Evolutionary conservation across 1,140 invertebrate genomes (phyloP), one percentile per base, ranked within the genome.

Genomic region (Trachymyrmex septentrionalis): DNA sequence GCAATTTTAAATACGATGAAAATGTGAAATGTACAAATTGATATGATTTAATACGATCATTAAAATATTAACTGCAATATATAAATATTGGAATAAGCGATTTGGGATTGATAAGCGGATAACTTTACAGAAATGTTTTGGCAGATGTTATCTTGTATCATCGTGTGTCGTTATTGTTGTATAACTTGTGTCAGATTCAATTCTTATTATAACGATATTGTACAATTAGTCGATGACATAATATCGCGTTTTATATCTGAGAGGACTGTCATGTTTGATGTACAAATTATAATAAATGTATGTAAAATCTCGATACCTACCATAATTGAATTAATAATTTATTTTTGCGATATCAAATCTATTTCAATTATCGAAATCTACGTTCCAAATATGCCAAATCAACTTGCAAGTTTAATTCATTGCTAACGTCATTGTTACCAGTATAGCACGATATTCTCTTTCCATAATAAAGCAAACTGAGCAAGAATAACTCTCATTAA

Each of bases 11-110:
- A 81, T 78, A 27, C 19, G 24, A 64, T 57, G 69, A 21, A 19
- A 50, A 57, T 9, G 44, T 71, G 64, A 71, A 81, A 81, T 10
- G n/a, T 38, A 73, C 19, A 64, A 64, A 84, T 75, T 75, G 73
- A 82, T 73, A 44, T 9, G 16, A 80, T 80, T 71, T 9, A 34
- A 53, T 57, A 30, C 64, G 30, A 81, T 81, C 48, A 55, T 71
- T 81, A 69, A 69, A 81, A 81, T 69, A 14, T 69, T 69, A 55
- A 71, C n/a, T 30, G 30, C 30, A 27, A 27, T 27, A 30, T 30
- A 30, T 34, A 6, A 30, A 34, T 7, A 78, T 66, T 12, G 21
- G 12, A 38, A 69, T 71, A 48, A 34, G 6, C 48, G 4, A 4
- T 9, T 57, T 71, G 64, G 69, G n/a, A n/a, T 67, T 69, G 64